Evolutionary conservation across 2,888 invertebrate genomes (phyloP), one percentile per base, ranked within the genome.

Genomic region (Trissolcus brochymenae): DNA sequence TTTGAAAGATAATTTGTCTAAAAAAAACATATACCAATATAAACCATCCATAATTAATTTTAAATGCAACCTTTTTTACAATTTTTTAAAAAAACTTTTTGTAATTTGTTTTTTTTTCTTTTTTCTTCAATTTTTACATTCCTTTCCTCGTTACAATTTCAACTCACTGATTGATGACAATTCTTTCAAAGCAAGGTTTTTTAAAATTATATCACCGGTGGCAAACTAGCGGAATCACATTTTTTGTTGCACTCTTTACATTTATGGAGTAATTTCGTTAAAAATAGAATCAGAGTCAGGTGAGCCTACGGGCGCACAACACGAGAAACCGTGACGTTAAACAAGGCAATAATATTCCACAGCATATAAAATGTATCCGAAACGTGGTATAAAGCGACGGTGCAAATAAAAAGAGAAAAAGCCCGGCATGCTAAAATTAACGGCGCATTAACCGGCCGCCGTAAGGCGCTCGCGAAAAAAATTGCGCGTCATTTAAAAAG

Each of bases 261-360:
- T 67, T 74, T 74, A 74, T 74, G 61, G 66, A 67, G 67, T 74
- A 67, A 74, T 74, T 65, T 74, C 14, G 66, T 61, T 74, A 74
- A 67, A 74, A 74, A 74, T 74, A 74, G 74, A 51, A 54, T n/a
- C n/a, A 1, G 14, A 19, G 59, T 59, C 65, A 72, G 72, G 72
- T 72, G 54, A 59, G 35, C 56, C 29, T 71, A 55, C 35, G 46
- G 9, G 1, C 35, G 14, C 46, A 46, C 6, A 46, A 11, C 46
- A 16, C 46, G 16, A 1, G 7, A 46, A 16, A 16, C 43, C n/a
- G 43, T 13, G 25, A 43, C 43, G 43, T 43, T 25, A 2, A 35
- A 35, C 35, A 35, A 3, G 35, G 11, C 7, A 35, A 35, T 11
- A 35, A 35, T 35, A 35, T 35, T 35, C 35, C 51, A 16, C 21